Conservation (phyloP, 2,888 invertebrate genomes). For the Tetropium fuscum region DNA sequence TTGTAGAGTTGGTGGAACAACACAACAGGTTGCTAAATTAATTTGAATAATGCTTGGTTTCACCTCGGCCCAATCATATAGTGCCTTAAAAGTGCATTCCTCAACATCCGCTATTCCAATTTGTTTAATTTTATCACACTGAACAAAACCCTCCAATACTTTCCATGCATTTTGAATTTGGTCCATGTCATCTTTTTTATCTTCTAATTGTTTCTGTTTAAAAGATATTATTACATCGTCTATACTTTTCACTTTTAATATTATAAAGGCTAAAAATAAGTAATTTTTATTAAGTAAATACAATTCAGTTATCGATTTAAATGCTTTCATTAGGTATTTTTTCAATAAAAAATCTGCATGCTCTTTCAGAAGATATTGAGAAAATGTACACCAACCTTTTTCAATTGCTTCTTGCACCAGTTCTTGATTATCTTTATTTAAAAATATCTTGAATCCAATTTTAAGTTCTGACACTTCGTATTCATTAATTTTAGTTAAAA, state of each 20-base stretch:
- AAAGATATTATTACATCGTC: slow-evolving; percentile 88
- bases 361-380: no score
- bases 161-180: slow-evolving; percentile 83
- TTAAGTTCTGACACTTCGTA: slow-evolving; percentile 82
- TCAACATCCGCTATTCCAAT: slow-evolving; percentile 94
- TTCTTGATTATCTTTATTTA: slow-evolving; percentile 76
- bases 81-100: slow-evolving; percentile 78
- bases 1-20: slow-evolving; percentile 91
- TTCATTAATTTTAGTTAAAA: slow-evolving; percentile 74
- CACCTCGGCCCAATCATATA: slow-evolving; percentile 82
- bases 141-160: slow-evolving; percentile 79
- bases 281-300: neutral
- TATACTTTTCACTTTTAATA: slow-evolving; percentile 78
- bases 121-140: slow-evolving; percentile 74
- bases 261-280: slow-evolving; percentile 74
- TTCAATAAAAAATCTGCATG: no score
- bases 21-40: slow-evolving; percentile 92
- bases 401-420: slow-evolving; percentile 79
- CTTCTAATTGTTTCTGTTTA: slow-evolving; percentile 67
- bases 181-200: slow-evolving; percentile 64
- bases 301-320: neutral
- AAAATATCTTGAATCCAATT: slow-evolving; percentile 88
- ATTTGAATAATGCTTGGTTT: slow-evolving; percentile 93
- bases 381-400: slow-evolving; percentile 68
- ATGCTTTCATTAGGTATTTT: no score